Percentiles rank a stretch among this genome's conserved stretches.
Evolutionary conservation across 2,797 vertebrate genomes (phyloP).

Genomic region (Allenopithecus nigroviridis): DNA sequence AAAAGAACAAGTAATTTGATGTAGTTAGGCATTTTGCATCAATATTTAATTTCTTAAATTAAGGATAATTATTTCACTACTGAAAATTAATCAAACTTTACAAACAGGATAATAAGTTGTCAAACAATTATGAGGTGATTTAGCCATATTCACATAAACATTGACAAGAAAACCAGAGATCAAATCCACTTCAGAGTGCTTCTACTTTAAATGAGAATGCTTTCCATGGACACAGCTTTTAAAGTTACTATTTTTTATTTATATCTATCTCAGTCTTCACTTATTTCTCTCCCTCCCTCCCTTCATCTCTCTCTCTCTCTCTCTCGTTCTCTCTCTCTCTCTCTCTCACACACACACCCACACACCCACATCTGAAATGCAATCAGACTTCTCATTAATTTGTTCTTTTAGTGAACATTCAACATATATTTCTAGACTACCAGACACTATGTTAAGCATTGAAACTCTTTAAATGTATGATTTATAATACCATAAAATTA

Average conservation of each 20-base stretch:
- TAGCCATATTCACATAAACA: background rate
- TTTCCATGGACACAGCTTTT: background rate
- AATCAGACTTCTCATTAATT: background rate
- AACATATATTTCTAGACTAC: background rate
- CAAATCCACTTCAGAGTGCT: background rate
- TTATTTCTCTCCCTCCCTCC: background rate
- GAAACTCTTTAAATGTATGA: background rate
- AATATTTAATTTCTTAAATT: background rate
- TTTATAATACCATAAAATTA: background rate
- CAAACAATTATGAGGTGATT: background rate
- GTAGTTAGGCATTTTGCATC: background rate
- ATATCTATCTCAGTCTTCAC: background rate
- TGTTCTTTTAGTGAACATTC: background rate
- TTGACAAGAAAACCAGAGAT: background rate
- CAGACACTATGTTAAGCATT: background rate
- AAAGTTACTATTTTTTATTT: background rate
- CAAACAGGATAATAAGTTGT: background rate
- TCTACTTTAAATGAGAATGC: background rate
- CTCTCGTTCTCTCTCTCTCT: too few relatives aligned
- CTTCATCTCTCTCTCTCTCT: too few relatives aligned
- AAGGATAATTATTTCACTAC: background rate
- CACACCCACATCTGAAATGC: background rate
- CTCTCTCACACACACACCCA: fast-evolving
- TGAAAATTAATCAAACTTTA: background rate
- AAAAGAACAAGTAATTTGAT: background rate